Conservation (phyloP, 2,797 vertebrate species). For the Hozukius guyotensis region DNA sequence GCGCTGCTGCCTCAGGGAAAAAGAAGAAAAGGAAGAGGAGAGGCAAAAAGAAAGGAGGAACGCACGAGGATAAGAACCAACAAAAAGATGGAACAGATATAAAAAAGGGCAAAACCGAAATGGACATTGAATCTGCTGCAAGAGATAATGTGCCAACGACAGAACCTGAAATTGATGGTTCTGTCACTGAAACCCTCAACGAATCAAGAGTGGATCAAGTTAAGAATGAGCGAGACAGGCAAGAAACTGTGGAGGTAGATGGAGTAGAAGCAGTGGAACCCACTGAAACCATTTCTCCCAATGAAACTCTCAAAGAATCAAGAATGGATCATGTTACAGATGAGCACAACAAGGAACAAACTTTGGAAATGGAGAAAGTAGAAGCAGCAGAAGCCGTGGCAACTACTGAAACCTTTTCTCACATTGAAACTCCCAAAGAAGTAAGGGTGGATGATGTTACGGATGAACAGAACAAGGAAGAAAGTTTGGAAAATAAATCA, state of each 20-base stretch:
- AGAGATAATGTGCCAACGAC: background rate
- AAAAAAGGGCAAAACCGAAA: background rate
- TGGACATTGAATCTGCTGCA: background rate
- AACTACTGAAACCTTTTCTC: background rate
- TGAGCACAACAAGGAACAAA: background rate
- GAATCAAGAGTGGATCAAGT: slow-evolving; percentile 6
- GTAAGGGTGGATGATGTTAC: too few relatives aligned
- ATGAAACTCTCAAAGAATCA: slow-evolving; percentile 3
- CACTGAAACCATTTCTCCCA: background rate
- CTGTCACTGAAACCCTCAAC: slow-evolving; percentile 14
- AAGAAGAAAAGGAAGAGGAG: slow-evolving; percentile 82
- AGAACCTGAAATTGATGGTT: background rate
- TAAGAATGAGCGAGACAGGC: slow-evolving; percentile 18
- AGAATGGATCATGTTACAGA: slow-evolving; percentile 12
- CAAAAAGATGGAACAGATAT: slow-evolving; percentile 25
- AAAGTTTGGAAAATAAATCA: background rate
- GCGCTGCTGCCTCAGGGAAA: slow-evolving; percentile 58
- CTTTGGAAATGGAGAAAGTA: background rate
- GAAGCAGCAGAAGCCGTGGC: background rate
- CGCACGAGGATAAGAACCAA: slow-evolving; percentile 41
- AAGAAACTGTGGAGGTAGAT: background rate
- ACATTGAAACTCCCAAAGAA: background rate
- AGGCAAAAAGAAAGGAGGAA: slow-evolving; percentile 71
- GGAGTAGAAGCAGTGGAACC: background rate
- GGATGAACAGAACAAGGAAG: too few relatives aligned